These are phyloP conservation scores for Brachyptera risi DNA, from an alignment of 2,888 invertebrate species.

Conservation along the genomic window DNA sequence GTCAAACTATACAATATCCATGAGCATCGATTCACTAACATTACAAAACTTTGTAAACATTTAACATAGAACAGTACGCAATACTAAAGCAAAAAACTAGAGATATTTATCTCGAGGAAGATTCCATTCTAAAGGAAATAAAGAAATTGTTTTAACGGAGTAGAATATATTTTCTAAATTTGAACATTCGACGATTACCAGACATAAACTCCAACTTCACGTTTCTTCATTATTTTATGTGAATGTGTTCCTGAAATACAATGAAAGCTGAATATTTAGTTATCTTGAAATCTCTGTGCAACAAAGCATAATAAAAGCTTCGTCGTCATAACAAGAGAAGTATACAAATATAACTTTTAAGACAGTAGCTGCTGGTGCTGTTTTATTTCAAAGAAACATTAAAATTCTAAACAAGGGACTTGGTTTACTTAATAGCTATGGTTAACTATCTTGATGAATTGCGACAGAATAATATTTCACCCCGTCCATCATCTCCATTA, in stretches of 20 bases:
- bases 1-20: conserved; percentile 6
- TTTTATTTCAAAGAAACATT: not conserved
- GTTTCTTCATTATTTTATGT: conserved; percentile 14
- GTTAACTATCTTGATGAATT: not conserved
- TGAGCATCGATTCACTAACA: not conserved
- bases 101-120: conserved; percentile 16
- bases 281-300: conserved; percentile 4
- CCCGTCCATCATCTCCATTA: not conserved
- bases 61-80: not conserved
- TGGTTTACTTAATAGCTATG: not conserved
- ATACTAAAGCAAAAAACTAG: conserved; percentile 12
- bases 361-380: not conserved
- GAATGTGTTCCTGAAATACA: conserved; percentile 18
- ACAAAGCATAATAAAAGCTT: conserved; percentile 8
- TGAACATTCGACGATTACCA: conserved; percentile 20
- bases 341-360: not conserved
- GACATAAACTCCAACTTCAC: conserved; percentile 21
- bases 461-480: not conserved
- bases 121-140: conserved; percentile 24
- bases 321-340: not conserved
- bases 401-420: not conserved
- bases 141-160: conserved; percentile 21
- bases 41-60: not conserved
- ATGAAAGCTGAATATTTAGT: conserved; percentile 16
- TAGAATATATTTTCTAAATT: conserved; percentile 25